A percentile compares a stretch with the other conserved stretches of the same genome.
phyloP scores from a whole-genome alignment of 2,797 vertebrate genomes.

The Sandelia bainsii region DNA sequence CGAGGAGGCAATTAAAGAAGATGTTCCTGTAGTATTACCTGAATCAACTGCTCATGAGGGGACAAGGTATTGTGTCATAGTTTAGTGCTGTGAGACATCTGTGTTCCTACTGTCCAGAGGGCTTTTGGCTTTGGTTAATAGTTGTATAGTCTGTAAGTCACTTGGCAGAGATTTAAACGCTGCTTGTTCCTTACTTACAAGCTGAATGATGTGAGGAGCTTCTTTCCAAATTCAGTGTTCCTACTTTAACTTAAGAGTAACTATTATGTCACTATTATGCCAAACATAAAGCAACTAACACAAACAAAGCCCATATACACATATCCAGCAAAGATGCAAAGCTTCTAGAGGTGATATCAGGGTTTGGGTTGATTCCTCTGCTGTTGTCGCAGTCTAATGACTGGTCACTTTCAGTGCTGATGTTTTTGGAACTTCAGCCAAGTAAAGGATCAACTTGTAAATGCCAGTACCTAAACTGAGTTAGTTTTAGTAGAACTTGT shows the following conservation, averaged over 20 bases:
- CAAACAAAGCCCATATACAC: neutral
- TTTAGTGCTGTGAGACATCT: neutral
- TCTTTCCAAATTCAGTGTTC: too few relatives aligned
- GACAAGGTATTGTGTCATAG: slow-evolving; percentile 35
- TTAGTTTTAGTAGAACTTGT: neutral
- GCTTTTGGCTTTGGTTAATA: too few relatives aligned
- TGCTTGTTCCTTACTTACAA: too few relatives aligned
- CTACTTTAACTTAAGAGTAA: too few relatives aligned
- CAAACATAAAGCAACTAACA: neutral
- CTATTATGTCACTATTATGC: too few relatives aligned
- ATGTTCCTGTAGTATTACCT: neutral
- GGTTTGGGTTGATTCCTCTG: neutral
- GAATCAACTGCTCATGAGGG: neutral
- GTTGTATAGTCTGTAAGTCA: too few relatives aligned
- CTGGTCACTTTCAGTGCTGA: neutral
- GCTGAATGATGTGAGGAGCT: too few relatives aligned
- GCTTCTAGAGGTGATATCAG: neutral
- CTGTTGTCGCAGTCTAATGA: neutral
- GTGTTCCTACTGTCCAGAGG: neutral
- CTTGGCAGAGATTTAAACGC: too few relatives aligned
- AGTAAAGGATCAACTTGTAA: neutral
- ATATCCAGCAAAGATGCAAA: neutral
- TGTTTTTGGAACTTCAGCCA: neutral
- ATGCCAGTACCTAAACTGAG: neutral
- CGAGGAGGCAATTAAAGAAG: neutral